phyloP scores from a whole-genome alignment of 1,140 invertebrate species.

The Drosophila carrolli region DNA sequence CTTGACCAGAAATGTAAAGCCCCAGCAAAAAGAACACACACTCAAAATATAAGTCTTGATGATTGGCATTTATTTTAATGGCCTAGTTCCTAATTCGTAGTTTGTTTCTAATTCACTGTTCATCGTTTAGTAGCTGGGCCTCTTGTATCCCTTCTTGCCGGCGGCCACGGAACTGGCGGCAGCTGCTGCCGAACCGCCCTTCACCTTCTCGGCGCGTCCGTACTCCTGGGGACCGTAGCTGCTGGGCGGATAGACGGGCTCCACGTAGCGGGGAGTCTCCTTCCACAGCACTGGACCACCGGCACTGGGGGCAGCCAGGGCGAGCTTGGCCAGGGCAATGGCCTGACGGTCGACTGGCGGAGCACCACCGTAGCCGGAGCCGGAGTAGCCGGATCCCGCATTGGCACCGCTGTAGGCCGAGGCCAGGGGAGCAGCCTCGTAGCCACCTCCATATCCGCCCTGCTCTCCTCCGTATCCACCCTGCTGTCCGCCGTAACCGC shows the following conservation, averaged over 20 bases:
- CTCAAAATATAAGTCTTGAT: slow-evolving; percentile 34
- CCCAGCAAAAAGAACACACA: slow-evolving; percentile 15
- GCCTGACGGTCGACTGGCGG: slow-evolving; percentile 61
- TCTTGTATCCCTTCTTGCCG: slow-evolving; percentile 43
- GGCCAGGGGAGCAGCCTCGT: slow-evolving; percentile 37
- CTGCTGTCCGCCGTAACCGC: slow-evolving; percentile 26
- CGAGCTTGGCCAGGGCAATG: slow-evolving; percentile 60
- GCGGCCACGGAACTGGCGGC: slow-evolving; percentile 65
- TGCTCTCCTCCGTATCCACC: slow-evolving; percentile 22
- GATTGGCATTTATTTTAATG: slow-evolving; percentile 56
- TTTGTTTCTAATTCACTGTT: slow-evolving; percentile 57
- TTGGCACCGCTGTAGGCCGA: slow-evolving; percentile 33
- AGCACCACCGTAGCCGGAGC: slow-evolving; percentile 48
- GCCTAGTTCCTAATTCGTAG: slow-evolving; percentile 42
- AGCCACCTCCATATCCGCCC: slow-evolving; percentile 29
- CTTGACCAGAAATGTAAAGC: not conserved
- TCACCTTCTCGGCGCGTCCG: slow-evolving; percentile 47
- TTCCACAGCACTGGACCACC: slow-evolving; percentile 53
- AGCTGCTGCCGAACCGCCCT: slow-evolving; percentile 67
- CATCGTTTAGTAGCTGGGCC: slow-evolving; percentile 42
- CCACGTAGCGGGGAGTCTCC: slow-evolving; percentile 38
- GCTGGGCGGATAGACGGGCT: slow-evolving; percentile 18
- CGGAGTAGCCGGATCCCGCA: slow-evolving; percentile 11
- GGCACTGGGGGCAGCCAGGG: slow-evolving; percentile 58
- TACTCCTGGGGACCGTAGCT: slow-evolving; percentile 38